Evolutionary conservation across 2,113 vertebrate species (phyloP).

Genomic region (Megaceryle torquata): DNA sequence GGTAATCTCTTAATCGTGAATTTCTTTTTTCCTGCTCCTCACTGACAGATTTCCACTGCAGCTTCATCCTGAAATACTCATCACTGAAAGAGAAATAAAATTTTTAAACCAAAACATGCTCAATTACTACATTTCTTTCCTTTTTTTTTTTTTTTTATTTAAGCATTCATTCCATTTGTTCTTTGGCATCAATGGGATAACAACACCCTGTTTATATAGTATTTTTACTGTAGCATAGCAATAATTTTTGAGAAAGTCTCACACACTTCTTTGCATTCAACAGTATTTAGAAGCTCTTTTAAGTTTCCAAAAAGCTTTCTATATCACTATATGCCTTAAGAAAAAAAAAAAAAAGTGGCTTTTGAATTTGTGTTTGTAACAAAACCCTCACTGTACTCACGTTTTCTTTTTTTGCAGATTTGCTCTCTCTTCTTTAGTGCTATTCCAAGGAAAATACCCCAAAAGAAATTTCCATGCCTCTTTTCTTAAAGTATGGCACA

Average conservation of each 20-base stretch:
- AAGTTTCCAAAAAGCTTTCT: neutral
- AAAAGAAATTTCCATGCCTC: conserved; percentile 95
- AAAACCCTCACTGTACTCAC: conserved; percentile 64
- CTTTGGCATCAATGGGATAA: neutral
- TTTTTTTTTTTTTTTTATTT: neutral
- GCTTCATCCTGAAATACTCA: conserved; percentile 97
- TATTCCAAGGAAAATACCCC: conserved; percentile 91
- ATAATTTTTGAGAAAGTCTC: neutral
- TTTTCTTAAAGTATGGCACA: conserved; percentile 88
- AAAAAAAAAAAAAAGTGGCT: neutral
- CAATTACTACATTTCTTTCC: neutral
- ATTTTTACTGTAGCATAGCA: neutral
- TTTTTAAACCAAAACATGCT: conserved; percentile 6
- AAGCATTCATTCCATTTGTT: neutral
- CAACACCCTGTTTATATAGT: neutral
- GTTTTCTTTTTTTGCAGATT: conserved; percentile 85
- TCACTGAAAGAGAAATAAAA: conserved; percentile 77
- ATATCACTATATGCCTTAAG: neutral
- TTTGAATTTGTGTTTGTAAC: neutral
- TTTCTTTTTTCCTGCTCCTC: conserved; percentile 95
- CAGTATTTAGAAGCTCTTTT: neutral
- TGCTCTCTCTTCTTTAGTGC: conserved; percentile 88
- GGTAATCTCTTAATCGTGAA: conserved; percentile 90
- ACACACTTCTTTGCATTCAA: neutral
- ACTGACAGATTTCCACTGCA: conserved; percentile 97